Base-by-base conservation (phyloP, 1,140 invertebrate genomes). In the Ylistrum balloti region DNA sequence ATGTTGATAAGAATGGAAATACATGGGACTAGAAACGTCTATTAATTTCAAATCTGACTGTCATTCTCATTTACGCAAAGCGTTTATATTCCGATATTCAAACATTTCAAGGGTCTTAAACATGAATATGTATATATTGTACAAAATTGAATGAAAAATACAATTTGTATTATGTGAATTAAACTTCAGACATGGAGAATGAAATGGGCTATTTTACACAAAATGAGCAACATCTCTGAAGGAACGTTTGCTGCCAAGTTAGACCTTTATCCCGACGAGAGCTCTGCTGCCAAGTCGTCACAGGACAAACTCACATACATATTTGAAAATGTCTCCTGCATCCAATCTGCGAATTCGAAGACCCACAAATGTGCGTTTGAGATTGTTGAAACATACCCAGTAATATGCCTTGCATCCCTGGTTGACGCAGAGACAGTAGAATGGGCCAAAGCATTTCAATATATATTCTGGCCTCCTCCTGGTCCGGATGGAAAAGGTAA, bases 361-460 rank as follows among this genome's bases (percentile, higher is more conserved):
- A 95, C 94, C 11, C 94, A 92, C 38, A 91, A 90, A 13, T 56
- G 92, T 34, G 94, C 94, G 20, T 95, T 95, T 89, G 92, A 95
- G 87, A 91, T 95, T 22, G 91, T 93, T 32, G 91, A 94, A 48
- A 86, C 33, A 3, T 87, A 91, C 20, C 93, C 94, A 11, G 91
- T 91, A 9, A 86, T 95, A 33, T 91, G 93, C n/a, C 88, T 95
- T n/a, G 93, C 92, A 48, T 93, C 92, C 0, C n/a, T 89, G 9
- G 86, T 90, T 0, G 87, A 93, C 32, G 3, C 88, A 20, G 94
- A 94, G 32, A 94, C 94, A 20, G 56, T 87, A 22, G 86, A 86
- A 20, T 95, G 94, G 94, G 93, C 93, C 1, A 85, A 86, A 0
- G 87, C 90, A 10, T 91, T 94, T 15, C 86, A 92, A 56, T 56